A percentile compares a stretch with the other conserved stretches of the same genome.
These are phyloP conservation scores for Serrognathus titanus DNA, from an alignment of 2,888 invertebrate genomes.

Conservation along the genomic window DNA sequence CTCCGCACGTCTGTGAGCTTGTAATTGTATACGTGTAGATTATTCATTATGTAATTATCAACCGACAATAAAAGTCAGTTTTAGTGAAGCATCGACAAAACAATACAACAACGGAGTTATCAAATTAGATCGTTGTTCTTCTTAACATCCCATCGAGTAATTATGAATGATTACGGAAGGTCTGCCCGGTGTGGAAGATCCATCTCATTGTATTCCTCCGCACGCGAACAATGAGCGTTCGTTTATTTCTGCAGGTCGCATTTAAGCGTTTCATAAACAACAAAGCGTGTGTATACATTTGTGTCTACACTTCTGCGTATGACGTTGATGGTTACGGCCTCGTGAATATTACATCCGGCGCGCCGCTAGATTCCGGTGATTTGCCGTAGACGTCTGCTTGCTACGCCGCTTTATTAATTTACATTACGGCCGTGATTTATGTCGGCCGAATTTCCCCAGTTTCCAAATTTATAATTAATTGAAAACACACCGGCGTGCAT, in stretches of 20 bases:
- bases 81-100: too few species aligned
- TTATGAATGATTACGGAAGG: too few species aligned
- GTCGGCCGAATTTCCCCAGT: conserved; percentile 6
- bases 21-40: too few species aligned
- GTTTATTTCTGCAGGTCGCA: background rate
- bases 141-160: too few species aligned
- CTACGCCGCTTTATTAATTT: conserved; percentile 18
- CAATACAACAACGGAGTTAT: too few species aligned
- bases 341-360: conserved; percentile 22
- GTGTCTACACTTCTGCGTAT: conserved; percentile 21
- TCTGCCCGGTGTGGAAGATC: too few species aligned
- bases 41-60: too few species aligned
- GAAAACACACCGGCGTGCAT: too few species aligned
- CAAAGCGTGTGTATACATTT: conserved; percentile 14
- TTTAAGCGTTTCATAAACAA: conserved; percentile 1
- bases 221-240: background rate
- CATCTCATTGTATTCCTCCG: conserved; percentile 2
- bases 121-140: too few species aligned
- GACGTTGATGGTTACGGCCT: conserved; percentile 22
- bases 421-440: conserved; percentile 17
- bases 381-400: conserved; percentile 8
- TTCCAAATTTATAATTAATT: conserved; percentile 11
- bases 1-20: too few species aligned
- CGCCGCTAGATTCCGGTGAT: conserved; percentile 12
- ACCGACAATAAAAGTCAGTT: too few species aligned